A percentile compares a stretch with the other conserved stretches of the same genome.
phyloP scores from a whole-genome alignment of 2,113 vertebrate genomes.

The Petromus typicus region DNA sequence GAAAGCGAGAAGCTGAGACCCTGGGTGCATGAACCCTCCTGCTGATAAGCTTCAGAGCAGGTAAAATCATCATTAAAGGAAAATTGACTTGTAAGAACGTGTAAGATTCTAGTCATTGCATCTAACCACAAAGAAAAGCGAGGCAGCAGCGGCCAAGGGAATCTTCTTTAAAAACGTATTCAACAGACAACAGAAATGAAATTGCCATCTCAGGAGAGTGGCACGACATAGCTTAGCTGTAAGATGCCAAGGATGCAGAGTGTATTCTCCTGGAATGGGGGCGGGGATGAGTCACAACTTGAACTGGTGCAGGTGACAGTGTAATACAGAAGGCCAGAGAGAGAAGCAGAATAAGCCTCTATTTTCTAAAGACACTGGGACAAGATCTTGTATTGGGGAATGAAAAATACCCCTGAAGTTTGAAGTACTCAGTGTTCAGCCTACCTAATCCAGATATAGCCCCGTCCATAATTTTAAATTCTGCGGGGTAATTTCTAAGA shows the following conservation, averaged over 20 bases:
- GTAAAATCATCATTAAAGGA: slow-evolving; percentile 77
- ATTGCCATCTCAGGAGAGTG: slow-evolving; percentile 51
- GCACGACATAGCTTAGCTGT: not conserved
- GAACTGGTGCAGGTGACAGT: not conserved
- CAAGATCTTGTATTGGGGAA: not conserved
- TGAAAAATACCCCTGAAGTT: not conserved
- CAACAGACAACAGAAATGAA: slow-evolving; percentile 70
- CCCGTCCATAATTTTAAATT: not conserved
- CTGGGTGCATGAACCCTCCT: slow-evolving; percentile 41
- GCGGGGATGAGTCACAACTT: not conserved
- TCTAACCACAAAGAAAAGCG: slow-evolving; percentile 64
- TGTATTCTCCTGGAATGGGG: not conserved
- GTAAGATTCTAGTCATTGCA: slow-evolving; percentile 46
- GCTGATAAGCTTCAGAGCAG: slow-evolving; percentile 76
- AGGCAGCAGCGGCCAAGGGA: not conserved
- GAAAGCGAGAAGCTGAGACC: slow-evolving; percentile 60
- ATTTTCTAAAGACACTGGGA: not conserved
- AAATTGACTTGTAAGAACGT: slow-evolving; percentile 75
- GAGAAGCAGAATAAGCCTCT: not conserved
- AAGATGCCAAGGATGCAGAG: not conserved
- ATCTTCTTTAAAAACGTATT: slow-evolving; percentile 69
- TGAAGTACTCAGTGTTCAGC: too few relatives aligned
- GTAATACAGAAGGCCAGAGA: not conserved
- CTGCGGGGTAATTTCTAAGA: not conserved
- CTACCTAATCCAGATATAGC: not conserved